phyloP scores from a whole-genome alignment of 2,888 invertebrate species.

The Loripinus fragilis region DNA sequence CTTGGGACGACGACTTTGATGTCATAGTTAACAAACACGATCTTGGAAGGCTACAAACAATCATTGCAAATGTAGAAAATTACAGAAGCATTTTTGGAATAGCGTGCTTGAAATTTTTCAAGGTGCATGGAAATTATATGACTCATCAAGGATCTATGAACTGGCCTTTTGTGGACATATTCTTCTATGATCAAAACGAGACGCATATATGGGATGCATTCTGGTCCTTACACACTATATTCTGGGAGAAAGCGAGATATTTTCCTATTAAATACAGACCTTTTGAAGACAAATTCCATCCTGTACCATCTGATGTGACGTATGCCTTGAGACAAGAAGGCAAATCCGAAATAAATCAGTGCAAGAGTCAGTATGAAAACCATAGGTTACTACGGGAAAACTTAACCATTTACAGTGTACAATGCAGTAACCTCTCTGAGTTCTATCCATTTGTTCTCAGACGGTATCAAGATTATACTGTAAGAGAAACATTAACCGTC shows the following conservation, averaged over 20 bases:
- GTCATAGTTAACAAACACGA: too few relatives aligned
- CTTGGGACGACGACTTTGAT: too few relatives aligned
- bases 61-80: not conserved
- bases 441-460: not conserved
- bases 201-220: not conserved
- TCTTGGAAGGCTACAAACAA: not conserved
- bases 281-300: not conserved
- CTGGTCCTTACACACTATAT: not conserved
- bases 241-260: not conserved
- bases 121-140: not conserved
- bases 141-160: not conserved
- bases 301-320: not conserved
- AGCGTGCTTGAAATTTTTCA: not conserved
- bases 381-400: not conserved
- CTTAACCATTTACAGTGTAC: too few relatives aligned
- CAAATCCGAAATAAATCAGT: not conserved
- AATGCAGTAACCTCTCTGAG: not conserved
- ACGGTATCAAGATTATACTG: not conserved
- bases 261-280: not conserved
- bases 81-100: not conserved
- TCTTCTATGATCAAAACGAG: not conserved
- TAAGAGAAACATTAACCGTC: not conserved
- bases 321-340: not conserved
- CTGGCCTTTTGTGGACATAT: constrained; percentile 1
- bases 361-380: not conserved